Evolutionary conservation across 2,113 vertebrate species (phyloP).

Genomic region (Nothoprocta perdicaria): DNA sequence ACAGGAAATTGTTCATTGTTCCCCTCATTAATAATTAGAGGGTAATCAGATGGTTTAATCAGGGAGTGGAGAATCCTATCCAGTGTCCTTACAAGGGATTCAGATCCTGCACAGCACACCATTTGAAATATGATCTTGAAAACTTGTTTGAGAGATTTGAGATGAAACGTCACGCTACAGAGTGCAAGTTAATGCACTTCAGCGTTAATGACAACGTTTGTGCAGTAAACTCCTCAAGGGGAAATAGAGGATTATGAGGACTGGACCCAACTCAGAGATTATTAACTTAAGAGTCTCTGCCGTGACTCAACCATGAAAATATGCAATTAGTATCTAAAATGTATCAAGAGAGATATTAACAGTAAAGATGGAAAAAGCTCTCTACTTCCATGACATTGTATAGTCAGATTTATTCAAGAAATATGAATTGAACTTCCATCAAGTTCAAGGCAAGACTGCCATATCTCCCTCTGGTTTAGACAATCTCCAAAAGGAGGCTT

Average conservation of each 20-base stretch:
- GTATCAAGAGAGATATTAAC: not conserved
- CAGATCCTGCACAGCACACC: not conserved
- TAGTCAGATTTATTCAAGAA: not conserved
- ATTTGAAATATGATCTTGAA: not conserved
- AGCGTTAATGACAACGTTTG: not conserved
- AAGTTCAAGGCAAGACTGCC: not conserved
- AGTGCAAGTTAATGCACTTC: not conserved
- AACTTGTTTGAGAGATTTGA: not conserved
- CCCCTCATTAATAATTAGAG: not conserved
- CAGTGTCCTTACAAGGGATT: not conserved
- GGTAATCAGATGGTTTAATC: not conserved
- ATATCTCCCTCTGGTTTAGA: not conserved
- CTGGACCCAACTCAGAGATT: not conserved
- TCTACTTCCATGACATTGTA: rapidly evolving
- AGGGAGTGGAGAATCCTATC: not conserved
- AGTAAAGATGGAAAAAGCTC: not conserved
- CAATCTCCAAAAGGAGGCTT: not conserved
- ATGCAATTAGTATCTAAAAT: not conserved
- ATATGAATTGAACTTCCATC: not conserved
- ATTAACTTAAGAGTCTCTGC: not conserved
- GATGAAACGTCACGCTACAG: not conserved
- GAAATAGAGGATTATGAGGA: not conserved
- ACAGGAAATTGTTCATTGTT: not conserved
- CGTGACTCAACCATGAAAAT: not conserved
- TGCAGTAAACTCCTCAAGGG: not conserved